Percentiles rank a stretch among this genome's conserved stretches.
Evolutionary conservation across 1,140 invertebrate genomes (phyloP).

Genomic region (Lithobius niger): DNA sequence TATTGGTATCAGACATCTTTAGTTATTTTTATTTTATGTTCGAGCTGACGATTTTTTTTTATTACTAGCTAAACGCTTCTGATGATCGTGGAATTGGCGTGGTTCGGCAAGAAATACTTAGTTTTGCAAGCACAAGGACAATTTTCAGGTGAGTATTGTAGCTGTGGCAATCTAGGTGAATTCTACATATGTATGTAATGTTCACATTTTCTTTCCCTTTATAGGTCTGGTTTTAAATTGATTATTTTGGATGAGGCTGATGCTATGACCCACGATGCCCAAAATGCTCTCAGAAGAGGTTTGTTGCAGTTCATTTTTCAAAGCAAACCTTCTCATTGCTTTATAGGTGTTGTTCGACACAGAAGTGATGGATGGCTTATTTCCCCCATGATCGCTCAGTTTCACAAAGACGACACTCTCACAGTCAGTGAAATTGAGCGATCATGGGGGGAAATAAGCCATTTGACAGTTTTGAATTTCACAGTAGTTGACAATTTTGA

Average conservation of each 20-base stretch:
- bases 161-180: background rate
- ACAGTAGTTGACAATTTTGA: too few relatives aligned
- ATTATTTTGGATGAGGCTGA: slow-evolving; percentile 99
- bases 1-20: slow-evolving; percentile 2
- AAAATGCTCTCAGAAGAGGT: slow-evolving; percentile 94
- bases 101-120: slow-evolving; percentile 89
- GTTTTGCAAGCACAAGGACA: slow-evolving; percentile 93
- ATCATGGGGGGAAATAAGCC: too few relatives aligned
- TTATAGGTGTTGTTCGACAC: too few relatives aligned
- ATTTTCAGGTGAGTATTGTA: slow-evolving; percentile 58
- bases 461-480: too few relatives aligned
- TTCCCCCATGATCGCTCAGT: too few relatives aligned
- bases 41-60: too few relatives aligned
- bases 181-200: background rate
- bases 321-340: background rate
- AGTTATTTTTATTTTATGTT: slow-evolving; percentile 10
- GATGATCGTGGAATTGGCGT: slow-evolving; percentile 98
- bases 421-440: too few relatives aligned
- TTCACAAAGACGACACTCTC: too few relatives aligned
- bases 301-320: slow-evolving; percentile 29
- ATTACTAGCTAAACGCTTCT: slow-evolving; percentile 91
- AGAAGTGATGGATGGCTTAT: too few relatives aligned
- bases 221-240: slow-evolving; percentile 71
- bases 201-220: slow-evolving; percentile 11
- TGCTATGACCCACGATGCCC: slow-evolving; percentile 99